These are phyloP conservation scores for Timema podura DNA, from an alignment of 2,888 invertebrate genomes.

Conservation along the genomic window DNA sequence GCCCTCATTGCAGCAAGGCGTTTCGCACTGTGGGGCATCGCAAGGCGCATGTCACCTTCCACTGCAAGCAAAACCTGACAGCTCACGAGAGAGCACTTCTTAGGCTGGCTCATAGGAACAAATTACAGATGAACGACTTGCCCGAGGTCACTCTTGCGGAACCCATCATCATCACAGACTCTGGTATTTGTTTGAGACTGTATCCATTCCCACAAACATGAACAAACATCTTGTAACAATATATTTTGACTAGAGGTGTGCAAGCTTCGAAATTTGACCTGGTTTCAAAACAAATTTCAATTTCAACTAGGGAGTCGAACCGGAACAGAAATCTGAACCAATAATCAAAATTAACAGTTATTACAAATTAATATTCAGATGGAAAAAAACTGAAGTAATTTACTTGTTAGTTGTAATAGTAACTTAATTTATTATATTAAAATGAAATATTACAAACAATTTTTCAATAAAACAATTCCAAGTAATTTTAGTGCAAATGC, in stretches of 20 bases:
- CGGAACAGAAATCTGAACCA: too few relatives aligned
- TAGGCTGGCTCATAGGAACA: conserved; percentile 14
- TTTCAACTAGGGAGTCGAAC: too few relatives aligned
- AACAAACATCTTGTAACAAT: not conserved
- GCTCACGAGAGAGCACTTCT: conserved; percentile 15
- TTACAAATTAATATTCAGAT: too few relatives aligned
- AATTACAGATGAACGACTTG: conserved; percentile 29
- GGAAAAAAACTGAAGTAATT: not conserved
- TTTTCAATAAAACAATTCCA: too few relatives aligned
- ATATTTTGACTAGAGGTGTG: not conserved
- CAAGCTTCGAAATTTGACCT: too few relatives aligned
- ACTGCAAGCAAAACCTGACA: conserved; percentile 15
- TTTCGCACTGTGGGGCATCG: conserved; percentile 48
- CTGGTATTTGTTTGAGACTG: conserved; percentile 17
- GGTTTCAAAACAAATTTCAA: too few relatives aligned
- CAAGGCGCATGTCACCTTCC: conserved; percentile 42
- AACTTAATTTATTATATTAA: too few relatives aligned
- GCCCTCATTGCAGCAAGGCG: conserved; percentile 48
- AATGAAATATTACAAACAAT: too few relatives aligned
- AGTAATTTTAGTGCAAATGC: too few relatives aligned
- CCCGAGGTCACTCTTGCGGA: conserved; percentile 51
- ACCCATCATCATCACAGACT: conserved; percentile 52
- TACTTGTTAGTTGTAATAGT: too few relatives aligned
- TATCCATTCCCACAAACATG: not conserved
- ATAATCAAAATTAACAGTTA: too few relatives aligned